Conservation (phyloP, 2,888 invertebrate genomes). For the Cactoblastis cactorum region DNA sequence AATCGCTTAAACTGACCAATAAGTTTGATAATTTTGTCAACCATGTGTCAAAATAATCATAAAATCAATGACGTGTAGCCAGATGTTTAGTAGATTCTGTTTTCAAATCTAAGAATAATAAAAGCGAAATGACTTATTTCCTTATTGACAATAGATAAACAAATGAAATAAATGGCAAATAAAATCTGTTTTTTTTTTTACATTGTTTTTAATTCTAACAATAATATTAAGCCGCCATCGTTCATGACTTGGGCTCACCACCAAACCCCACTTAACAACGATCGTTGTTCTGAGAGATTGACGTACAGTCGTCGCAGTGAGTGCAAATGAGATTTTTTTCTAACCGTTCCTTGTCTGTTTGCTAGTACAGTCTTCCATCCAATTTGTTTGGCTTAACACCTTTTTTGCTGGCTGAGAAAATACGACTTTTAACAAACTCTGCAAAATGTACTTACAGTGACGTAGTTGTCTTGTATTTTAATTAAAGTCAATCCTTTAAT, state of each 20-base stretch:
- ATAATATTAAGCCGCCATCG: constrained; percentile 24
- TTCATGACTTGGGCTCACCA: constrained; percentile 24
- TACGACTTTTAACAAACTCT: neutral
- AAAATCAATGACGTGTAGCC: too few relatives aligned
- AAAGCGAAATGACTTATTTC: too few relatives aligned
- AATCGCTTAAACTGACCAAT: too few relatives aligned
- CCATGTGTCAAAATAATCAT: too few relatives aligned
- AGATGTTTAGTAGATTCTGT: too few relatives aligned
- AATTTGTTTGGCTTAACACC: constrained; percentile 18
- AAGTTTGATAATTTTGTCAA: too few relatives aligned
- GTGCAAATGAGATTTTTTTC: constrained; percentile 69
- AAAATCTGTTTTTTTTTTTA: too few relatives aligned
- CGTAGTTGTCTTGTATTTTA: neutral
- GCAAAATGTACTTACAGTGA: neutral
- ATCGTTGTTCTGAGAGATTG: constrained; percentile 59
- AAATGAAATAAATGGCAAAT: too few relatives aligned
- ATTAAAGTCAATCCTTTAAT: neutral
- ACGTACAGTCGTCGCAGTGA: constrained; percentile 57
- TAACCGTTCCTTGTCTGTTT: constrained; percentile 34
- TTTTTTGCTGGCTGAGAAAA: constrained; percentile 5
- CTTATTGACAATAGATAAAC: too few relatives aligned
- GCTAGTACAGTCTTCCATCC: constrained; percentile 16
- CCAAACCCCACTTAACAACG: constrained; percentile 39
- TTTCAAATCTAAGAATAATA: too few relatives aligned
- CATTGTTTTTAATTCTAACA: neutral